Conservation (phyloP, 2,888 invertebrate species). For the Antheraea assamensis region DNA sequence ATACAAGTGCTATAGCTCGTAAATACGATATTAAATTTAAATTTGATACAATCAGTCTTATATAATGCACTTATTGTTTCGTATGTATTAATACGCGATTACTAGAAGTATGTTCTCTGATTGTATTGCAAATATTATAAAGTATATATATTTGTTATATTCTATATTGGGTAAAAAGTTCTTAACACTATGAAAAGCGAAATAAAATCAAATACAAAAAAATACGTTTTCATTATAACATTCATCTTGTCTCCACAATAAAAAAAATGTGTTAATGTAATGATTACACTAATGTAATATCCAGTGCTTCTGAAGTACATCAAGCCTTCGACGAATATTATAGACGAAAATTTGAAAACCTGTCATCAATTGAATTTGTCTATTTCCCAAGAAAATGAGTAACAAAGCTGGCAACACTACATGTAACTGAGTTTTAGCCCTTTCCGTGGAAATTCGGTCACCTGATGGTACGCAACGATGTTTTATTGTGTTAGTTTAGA, state of each 20-base stretch:
- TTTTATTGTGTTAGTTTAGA: neutral
- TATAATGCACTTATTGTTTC: neutral
- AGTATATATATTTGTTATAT: too few species aligned
- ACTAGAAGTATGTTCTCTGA: neutral
- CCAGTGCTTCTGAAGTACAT: too few species aligned
- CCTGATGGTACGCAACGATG: neutral
- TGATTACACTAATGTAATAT: too few species aligned
- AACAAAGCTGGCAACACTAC: neutral
- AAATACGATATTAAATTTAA: conserved; percentile 44
- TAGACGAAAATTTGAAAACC: neutral
- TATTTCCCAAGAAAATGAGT: neutral
- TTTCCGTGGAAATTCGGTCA: conserved; percentile 13
- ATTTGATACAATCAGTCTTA: conserved; percentile 5
- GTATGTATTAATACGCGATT: neutral
- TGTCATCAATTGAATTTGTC: neutral
- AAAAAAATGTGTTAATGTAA: too few species aligned
- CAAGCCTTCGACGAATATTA: too few species aligned
- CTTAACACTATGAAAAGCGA: neutral
- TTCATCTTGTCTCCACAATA: too few species aligned
- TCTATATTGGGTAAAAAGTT: neutral
- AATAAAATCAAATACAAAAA: too few species aligned
- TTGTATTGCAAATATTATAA: neutral
- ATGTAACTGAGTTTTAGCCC: conserved; percentile 3
- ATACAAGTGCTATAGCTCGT: conserved; percentile 46
- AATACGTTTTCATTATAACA: too few species aligned